phyloP scores from a whole-genome alignment of 1,140 invertebrate species.

The Ips nitidus region DNA sequence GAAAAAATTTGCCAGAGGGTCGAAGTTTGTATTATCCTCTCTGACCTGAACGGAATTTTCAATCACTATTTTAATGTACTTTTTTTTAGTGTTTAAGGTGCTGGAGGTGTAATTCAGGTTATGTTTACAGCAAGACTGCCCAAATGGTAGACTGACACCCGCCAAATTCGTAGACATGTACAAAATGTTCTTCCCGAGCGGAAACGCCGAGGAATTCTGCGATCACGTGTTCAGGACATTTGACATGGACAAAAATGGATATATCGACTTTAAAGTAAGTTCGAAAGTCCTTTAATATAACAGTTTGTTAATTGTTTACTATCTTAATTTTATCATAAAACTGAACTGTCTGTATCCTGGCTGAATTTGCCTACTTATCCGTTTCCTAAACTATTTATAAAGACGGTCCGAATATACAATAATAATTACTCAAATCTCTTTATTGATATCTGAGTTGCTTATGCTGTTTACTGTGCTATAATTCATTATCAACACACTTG shows the following conservation, averaged over 20 bases:
- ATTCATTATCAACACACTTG: too few relatives aligned
- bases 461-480: too few relatives aligned
- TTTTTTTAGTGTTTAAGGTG: neutral
- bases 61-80: neutral
- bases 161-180: conserved; percentile 99
- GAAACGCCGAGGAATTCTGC: conserved; percentile 98
- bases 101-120: neutral
- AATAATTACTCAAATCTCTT: too few relatives aligned
- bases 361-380: too few relatives aligned
- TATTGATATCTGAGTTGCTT: too few relatives aligned
- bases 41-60: neutral
- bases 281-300: neutral
- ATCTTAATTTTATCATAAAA: too few relatives aligned
- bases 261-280: conserved; percentile 93
- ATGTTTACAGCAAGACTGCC: conserved; percentile 95
- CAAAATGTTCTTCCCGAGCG: conserved; percentile 98
- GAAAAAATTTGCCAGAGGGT: too few relatives aligned
- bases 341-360: too few relatives aligned
- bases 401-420: too few relatives aligned
- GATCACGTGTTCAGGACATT: conserved; percentile 99
- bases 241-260: conserved; percentile 98
- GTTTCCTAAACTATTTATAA: too few relatives aligned
- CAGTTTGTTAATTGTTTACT: neutral
- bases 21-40: too few relatives aligned
- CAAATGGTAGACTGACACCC: conserved; percentile 93